Evolutionary conservation across 2,797 vertebrate genomes (phyloP), one percentile per base, ranked within the genome.

Genomic region (Sandelia bainsii): DNA sequence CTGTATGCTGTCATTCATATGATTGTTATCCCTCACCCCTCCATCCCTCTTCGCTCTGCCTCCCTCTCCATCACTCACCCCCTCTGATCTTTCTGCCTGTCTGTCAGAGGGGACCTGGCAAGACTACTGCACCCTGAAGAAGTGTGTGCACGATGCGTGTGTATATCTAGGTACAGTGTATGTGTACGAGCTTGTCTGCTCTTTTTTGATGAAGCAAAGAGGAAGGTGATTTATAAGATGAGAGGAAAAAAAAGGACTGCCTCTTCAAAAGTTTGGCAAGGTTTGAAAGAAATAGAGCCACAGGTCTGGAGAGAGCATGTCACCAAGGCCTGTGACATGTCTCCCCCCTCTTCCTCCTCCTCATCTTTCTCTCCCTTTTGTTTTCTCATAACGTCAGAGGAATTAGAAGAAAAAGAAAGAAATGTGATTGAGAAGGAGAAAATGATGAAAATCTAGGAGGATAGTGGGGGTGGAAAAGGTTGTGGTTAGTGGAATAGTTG

Each of bases 1-100:
- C 97, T 97, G 97, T 96, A 96, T 94, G 93, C 95, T 96, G 96
- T 97, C 96, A 97, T 94, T 86, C 93, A 93, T 93, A 93, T 94
- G 95, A 97, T 95, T 96, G 96, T 95, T 96, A 97, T 96, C 95
- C 94, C 84, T 95, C 95, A 87, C 75, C 81, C 76, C 78, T 67
- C 81, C 74, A 70, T 79, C 80, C 72, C 68, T 77, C 80, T 75
- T 74, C 62, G 1, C 48, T 25, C 79, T 56, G 59, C 74, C 80
- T 83, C 72, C 79, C 87, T 95, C 94, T 93, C 91, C 93, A 95
- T 96, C 95, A 95, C 91, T 95, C 95, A 95, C 94, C 92, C 94
- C 93, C 94, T 96, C 95, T 95, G 94, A 95, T 96, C 94, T 93
- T 87, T 88, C 95, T 94, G 96, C 93, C 94, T 93, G 93, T 94